These are phyloP conservation scores for Pheosia gnoma DNA, from an alignment of 2,888 invertebrate species.

Conservation along the genomic window DNA sequence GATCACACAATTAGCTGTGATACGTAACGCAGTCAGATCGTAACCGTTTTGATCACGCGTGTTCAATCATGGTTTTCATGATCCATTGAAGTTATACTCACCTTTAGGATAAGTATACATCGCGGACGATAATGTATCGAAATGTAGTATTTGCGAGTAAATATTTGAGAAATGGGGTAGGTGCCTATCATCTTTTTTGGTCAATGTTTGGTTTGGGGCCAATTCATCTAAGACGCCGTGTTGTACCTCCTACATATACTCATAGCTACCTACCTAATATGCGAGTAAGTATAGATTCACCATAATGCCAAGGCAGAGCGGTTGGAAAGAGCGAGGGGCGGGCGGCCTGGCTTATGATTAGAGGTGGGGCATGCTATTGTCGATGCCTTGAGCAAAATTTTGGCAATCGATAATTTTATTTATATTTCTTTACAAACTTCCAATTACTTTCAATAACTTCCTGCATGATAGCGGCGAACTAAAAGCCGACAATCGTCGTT, in stretches of 20 bases:
- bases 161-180: not conserved
- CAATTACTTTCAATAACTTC: no score
- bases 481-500: no score
- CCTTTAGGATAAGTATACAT: not conserved
- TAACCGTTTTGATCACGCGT: not conserved
- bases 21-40: not conserved
- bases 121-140: not conserved
- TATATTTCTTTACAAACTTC: not conserved
- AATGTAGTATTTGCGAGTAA: not conserved
- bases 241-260: not conserved
- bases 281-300: conserved; percentile 23
- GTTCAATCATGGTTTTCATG: not conserved
- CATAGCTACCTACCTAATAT: conserved; percentile 10
- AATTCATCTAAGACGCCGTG: conserved; percentile 26
- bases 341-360: conserved; percentile 30
- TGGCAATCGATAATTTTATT: not conserved
- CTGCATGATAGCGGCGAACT: no score
- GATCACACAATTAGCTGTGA: not conserved
- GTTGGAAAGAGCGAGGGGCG: conserved; percentile 40
- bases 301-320: conserved; percentile 27
- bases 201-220: conserved; percentile 10
- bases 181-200: conserved; percentile 2
- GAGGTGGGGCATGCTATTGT: conserved; percentile 36
- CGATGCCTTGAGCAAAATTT: not conserved
- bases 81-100: not conserved